A percentile compares a stretch with the other conserved stretches of the same genome.
Evolutionary conservation across 2,113 vertebrate genomes (phyloP).

Genomic region (Ctenodactylus gundi): DNA sequence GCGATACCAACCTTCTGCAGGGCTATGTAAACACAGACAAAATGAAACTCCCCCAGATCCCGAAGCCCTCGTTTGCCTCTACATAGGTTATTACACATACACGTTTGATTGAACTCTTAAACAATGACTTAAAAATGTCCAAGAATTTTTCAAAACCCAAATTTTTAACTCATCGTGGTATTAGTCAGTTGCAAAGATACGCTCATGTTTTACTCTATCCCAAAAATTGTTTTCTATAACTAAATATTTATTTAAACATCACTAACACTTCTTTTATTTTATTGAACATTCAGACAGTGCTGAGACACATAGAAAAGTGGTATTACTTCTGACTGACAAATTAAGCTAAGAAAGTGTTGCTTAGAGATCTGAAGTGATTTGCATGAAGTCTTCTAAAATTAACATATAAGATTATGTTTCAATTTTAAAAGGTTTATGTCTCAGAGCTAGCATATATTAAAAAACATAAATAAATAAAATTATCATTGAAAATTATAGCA

Average conservation of each 20-base stretch:
- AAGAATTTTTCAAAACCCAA: background rate
- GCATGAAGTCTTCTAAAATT: background rate
- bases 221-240: background rate
- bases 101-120: background rate
- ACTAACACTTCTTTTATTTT: background rate
- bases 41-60: background rate
- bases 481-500: background rate
- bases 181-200: slow-evolving; percentile 18
- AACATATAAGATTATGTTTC: background rate
- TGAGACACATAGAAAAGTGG: background rate
- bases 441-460: background rate
- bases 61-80: too few relatives aligned
- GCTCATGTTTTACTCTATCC: background rate
- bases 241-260: slow-evolving; percentile 15
- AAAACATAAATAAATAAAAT: background rate
- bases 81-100: background rate
- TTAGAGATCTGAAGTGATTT: slow-evolving; percentile 3
- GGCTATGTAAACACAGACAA: slow-evolving; percentile 27
- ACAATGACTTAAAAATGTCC: background rate
- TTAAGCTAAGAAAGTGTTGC: background rate
- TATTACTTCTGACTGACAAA: background rate
- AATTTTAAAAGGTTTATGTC: background rate
- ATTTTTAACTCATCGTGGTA: background rate
- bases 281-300: background rate
- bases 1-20: background rate